A percentile compares a stretch with the other conserved stretches of the same genome.
Evolutionary conservation across 2,888 invertebrate species (phyloP).

Genomic region (Drosophila heteroneura): DNA sequence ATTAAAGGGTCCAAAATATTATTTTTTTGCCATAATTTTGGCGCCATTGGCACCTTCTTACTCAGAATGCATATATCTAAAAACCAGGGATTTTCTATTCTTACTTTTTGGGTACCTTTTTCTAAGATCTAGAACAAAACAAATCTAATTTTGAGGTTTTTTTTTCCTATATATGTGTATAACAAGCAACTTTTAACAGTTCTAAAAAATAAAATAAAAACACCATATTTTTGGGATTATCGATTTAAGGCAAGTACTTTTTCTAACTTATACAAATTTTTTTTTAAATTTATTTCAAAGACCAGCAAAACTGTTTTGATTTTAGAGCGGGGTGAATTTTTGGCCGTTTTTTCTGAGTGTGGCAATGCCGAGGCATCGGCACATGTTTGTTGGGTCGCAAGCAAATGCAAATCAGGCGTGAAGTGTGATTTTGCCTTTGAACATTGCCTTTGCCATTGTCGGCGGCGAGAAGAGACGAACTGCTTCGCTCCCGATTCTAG

Average conservation of each 20-base stretch:
- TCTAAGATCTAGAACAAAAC: no score
- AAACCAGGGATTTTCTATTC: no score
- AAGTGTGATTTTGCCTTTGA: constrained; percentile 75
- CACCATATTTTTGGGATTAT: background rate
- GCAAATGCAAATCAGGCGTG: constrained; percentile 74
- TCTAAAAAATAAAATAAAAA: background rate
- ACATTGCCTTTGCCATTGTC: constrained; percentile 31
- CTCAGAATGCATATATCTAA: no score
- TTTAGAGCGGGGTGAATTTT: background rate
- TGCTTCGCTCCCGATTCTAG: constrained; percentile 57
- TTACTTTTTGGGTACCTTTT: no score
- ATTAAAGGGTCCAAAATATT: no score
- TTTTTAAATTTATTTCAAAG: background rate
- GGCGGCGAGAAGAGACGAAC: constrained; percentile 41
- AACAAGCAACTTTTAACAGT: background rate
- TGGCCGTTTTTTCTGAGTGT: background rate
- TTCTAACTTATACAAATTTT: rapidly evolving
- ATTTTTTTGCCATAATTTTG: no score
- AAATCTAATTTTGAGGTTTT: no score
- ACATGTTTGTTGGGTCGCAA: constrained; percentile 47
- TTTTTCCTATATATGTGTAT: no score
- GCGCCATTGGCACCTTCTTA: no score
- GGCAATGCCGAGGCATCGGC: background rate
- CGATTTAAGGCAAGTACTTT: background rate
- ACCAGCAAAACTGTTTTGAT: background rate